Conservation (phyloP, 2,888 invertebrate genomes). For the Microplitis deprimator region DNA sequence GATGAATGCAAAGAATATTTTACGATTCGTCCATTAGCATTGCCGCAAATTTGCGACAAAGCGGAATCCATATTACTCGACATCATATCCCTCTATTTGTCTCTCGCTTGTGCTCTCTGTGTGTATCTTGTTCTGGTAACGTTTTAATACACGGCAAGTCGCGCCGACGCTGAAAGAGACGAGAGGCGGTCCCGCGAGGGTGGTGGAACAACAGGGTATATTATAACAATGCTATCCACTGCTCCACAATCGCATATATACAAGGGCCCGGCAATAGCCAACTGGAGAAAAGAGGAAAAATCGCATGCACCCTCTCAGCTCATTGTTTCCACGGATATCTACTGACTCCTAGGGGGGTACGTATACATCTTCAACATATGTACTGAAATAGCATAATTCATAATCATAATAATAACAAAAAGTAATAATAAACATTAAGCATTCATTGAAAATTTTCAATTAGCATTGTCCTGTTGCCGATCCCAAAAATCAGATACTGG, state of each 20-base stretch:
- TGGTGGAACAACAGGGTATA: conserved; percentile 67
- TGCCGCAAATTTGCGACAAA: conserved; percentile 61
- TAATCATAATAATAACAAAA: conserved; percentile 5
- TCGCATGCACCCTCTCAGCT: conserved; percentile 58
- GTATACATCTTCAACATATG: conserved; percentile 11
- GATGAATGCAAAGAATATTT: conserved; percentile 30
- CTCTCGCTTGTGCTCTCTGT: conserved; percentile 38
- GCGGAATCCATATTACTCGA: conserved; percentile 55
- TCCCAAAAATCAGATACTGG: no score
- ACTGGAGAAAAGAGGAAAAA: conserved; percentile 38
- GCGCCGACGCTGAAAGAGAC: conserved; percentile 44
- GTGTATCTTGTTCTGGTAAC: neutral
- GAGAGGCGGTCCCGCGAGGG: conserved; percentile 48
- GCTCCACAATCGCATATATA: conserved; percentile 66
- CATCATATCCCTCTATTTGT: conserved; percentile 33
- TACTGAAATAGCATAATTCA: conserved; percentile 18
- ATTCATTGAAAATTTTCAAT: neutral
- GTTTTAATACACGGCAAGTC: conserved; percentile 25
- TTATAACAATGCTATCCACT: conserved; percentile 69
- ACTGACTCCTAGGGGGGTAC: conserved; percentile 48
- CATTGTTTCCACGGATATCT: conserved; percentile 68
- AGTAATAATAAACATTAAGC: neutral
- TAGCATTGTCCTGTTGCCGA: neutral
- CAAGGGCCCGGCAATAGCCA: conserved; percentile 46
- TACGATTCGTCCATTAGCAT: conserved; percentile 59